A percentile compares a stretch with the other conserved stretches of the same genome.
phyloP scores from a whole-genome alignment of 2,113 vertebrate genomes.

The Oncorhynchus clarkii region DNA sequence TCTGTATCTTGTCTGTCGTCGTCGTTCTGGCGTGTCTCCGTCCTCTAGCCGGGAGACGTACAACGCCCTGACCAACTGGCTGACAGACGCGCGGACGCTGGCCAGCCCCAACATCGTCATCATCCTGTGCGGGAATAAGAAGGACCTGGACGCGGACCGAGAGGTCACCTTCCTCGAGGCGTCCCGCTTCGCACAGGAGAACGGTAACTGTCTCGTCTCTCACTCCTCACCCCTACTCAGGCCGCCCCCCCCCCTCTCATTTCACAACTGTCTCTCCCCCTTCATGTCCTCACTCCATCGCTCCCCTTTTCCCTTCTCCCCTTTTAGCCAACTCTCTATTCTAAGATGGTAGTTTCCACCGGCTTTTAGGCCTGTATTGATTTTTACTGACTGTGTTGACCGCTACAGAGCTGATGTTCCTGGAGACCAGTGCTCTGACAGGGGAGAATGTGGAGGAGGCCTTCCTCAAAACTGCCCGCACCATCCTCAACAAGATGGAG shows the following conservation, averaged over 20 bases:
- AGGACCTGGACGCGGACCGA: conserved; percentile 87
- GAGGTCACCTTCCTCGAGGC: conserved; percentile 93
- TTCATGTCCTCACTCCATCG: not conserved
- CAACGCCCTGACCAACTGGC: conserved; percentile 89
- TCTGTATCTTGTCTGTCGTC: not conserved
- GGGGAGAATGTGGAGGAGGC: conserved; percentile 92
- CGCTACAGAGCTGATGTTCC: conserved; percentile 84
- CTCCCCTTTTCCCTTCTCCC: not conserved
- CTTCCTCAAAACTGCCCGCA: conserved; percentile 88
- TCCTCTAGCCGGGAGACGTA: conserved; percentile 84
- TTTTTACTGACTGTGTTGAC: no score
- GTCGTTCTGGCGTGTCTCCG: not conserved
- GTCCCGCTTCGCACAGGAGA: conserved; percentile 91
- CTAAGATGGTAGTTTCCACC: no score
- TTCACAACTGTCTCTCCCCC: not conserved
- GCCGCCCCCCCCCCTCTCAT: not conserved
- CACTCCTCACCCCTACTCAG: not conserved
- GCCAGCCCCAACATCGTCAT: conserved; percentile 92
- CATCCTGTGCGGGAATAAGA: conserved; percentile 93
- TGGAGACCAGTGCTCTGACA: conserved; percentile 90
- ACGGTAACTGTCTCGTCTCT: conserved; percentile 66
- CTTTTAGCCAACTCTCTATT: not conserved
- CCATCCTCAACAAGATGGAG: conserved; percentile 90
- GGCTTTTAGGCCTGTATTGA: no score
- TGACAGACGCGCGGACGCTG: conserved; percentile 87